A percentile compares a stretch with the other conserved stretches of the same genome.
phyloP scores from a whole-genome alignment of 2,113 vertebrate genomes.

The Sturnira hondurensis region DNA sequence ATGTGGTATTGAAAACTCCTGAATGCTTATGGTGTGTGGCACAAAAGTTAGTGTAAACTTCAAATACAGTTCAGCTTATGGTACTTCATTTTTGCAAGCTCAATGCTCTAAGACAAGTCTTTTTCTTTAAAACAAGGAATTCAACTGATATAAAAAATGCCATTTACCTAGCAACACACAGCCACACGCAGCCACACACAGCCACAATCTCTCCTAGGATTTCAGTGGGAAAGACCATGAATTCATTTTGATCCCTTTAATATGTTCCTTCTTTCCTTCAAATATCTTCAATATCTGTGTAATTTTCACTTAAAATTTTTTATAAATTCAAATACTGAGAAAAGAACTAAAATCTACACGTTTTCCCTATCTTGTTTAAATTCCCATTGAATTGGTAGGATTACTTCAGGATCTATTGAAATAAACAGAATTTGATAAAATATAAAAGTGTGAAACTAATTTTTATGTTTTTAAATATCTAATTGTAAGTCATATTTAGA shows the following conservation, averaged over 20 bases:
- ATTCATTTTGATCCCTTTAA: not conserved
- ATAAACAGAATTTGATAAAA: constrained; percentile 28
- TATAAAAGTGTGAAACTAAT: not conserved
- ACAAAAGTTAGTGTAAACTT: not conserved
- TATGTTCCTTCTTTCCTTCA: not conserved
- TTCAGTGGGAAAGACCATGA: not conserved
- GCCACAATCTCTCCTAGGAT: not conserved
- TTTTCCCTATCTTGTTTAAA: not conserved
- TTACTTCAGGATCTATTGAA: constrained; percentile 49
- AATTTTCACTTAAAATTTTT: not conserved
- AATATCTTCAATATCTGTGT: not conserved
- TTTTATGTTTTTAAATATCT: not conserved
- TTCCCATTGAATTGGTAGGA: not conserved
- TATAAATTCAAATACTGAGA: constrained; percentile 23
- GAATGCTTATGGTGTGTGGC: not conserved
- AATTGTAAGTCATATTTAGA: not conserved
- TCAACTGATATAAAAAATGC: not conserved
- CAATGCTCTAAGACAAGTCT: not conserved
- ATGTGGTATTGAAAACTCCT: not conserved
- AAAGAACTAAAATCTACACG: constrained; percentile 48
- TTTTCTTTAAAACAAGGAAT: not conserved
- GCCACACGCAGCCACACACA: too few relatives aligned
- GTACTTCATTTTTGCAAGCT: not conserved
- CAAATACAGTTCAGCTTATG: not conserved
- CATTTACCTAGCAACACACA: not conserved